Conservation (phyloP, 2,888 invertebrate genomes). For the Pristionchus fissidentatus region DNA sequence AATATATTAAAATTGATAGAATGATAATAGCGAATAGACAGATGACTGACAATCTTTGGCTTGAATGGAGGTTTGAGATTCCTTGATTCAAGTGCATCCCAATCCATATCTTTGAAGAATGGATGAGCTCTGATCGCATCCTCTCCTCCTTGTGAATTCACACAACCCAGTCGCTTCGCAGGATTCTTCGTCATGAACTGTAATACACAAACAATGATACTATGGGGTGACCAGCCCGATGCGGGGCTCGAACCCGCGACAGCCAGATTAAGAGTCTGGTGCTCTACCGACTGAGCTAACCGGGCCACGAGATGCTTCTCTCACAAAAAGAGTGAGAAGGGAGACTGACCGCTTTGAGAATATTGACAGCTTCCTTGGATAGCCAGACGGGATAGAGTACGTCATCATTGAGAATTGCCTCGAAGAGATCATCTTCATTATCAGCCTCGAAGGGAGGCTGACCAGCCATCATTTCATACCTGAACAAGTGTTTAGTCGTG, state of each 20-base stretch:
- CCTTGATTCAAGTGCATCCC: conserved; percentile 91
- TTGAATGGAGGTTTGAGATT: conserved; percentile 96
- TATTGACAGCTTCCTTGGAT: conserved; percentile 90
- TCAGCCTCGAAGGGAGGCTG: conserved; percentile 99
- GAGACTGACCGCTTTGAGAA: conserved; percentile 84
- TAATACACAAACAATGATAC: conserved; percentile 54
- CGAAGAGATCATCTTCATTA: conserved; percentile 98
- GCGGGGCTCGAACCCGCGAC: conserved; percentile 50
- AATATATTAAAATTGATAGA: not conserved
- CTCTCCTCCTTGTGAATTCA: conserved; percentile 85
- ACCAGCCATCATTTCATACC: conserved; percentile 99
- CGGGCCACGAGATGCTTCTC: not conserved
- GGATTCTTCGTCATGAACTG: conserved; percentile 98
- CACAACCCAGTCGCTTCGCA: conserved; percentile 92
- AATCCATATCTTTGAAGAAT: conserved; percentile 91
- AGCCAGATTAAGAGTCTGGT: conserved; percentile 49
- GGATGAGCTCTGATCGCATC: conserved; percentile 87
- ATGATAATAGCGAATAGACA: not conserved
- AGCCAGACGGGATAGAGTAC: conserved; percentile 98
- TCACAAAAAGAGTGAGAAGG: conserved; percentile 7
- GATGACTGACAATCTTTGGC: conserved; percentile 90
- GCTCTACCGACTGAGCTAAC: conserved; percentile 51
- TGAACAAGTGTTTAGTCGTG: not conserved
- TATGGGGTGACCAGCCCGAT: conserved; percentile 42
- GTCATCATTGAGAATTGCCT: conserved; percentile 97